Percentiles rank a stretch among this genome's conserved stretches.
phyloP scores from a whole-genome alignment of 2,113 vertebrate species.

The Mastomys natalensis region DNA sequence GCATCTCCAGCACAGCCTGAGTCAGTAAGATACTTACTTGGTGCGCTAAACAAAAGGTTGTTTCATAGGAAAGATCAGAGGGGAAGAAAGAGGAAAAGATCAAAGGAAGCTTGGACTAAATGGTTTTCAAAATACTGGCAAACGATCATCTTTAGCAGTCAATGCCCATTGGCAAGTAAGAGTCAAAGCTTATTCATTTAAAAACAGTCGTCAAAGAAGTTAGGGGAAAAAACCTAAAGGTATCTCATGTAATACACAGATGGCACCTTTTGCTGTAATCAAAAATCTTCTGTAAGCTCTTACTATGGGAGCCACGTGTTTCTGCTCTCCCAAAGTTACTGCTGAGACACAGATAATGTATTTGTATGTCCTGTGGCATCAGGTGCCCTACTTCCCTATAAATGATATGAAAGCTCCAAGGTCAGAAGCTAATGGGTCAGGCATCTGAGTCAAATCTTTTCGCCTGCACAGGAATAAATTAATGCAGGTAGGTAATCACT shows the following conservation, averaged over 20 bases:
- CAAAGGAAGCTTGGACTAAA: rapidly evolving
- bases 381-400: no score
- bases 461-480: background rate
- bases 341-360: background rate
- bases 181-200: background rate
- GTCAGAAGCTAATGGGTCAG: background rate
- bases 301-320: background rate
- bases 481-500: background rate
- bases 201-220: background rate
- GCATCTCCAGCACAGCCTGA: background rate
- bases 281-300: background rate
- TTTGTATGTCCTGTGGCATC: background rate
- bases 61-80: background rate
- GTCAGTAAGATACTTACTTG: background rate
- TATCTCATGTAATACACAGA: background rate
- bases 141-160: background rate
- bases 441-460: background rate
- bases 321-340: background rate
- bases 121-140: background rate
- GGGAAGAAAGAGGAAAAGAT: background rate
- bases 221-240: background rate
- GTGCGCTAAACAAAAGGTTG: background rate
- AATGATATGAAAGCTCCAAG: background rate
- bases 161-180: background rate
- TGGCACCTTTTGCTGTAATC: background rate